These are phyloP conservation scores for Drosophila setifemur DNA, from an alignment of 1,140 invertebrate species.

Conservation along the genomic window DNA sequence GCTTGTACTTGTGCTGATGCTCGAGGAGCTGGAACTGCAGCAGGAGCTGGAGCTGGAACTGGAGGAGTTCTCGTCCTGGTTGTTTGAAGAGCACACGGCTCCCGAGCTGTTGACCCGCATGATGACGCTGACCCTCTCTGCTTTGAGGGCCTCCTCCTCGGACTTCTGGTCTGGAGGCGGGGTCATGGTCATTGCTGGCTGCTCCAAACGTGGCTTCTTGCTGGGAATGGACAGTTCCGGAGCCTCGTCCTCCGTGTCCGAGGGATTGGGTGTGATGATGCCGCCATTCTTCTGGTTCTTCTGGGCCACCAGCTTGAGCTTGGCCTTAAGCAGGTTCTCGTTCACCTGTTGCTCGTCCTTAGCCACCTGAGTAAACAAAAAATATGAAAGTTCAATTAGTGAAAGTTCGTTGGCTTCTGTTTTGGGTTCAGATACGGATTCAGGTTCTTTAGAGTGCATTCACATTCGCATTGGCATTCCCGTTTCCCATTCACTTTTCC, in stretches of 20 bases:
- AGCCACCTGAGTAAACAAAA: conserved; percentile 32
- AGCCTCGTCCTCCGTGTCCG: conserved; percentile 83
- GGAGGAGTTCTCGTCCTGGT: conserved; percentile 49
- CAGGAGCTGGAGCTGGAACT: conserved; percentile 33
- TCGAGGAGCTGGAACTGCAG: conserved; percentile 6
- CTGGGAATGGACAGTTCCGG: conserved; percentile 80
- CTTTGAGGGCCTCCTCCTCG: conserved; percentile 17
- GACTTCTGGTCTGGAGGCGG: conserved; percentile 69
- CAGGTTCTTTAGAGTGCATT: conserved; percentile 21
- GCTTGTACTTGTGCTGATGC: conserved; percentile 34
- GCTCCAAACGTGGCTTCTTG: conserved; percentile 80
- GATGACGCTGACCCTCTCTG: conserved; percentile 86
- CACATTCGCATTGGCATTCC: conserved; percentile 31
- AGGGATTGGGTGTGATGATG: conserved; percentile 83
- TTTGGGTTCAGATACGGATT: not conserved
- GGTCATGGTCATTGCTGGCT: conserved; percentile 53
- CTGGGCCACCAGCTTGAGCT: conserved; percentile 65
- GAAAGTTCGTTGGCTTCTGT: conserved; percentile 30
- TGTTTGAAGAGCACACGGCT: conserved; percentile 52
- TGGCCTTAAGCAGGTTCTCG: conserved; percentile 71
- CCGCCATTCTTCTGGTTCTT: conserved; percentile 57
- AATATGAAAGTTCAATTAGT: conserved; percentile 26
- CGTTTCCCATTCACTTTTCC: conserved; percentile 30
- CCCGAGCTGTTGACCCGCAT: conserved; percentile 91
- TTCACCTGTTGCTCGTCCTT: conserved; percentile 66